Percentiles rank a stretch among this genome's conserved stretches.
phyloP scores from a whole-genome alignment of 1,140 invertebrate species.

The Drusus annulatus region DNA sequence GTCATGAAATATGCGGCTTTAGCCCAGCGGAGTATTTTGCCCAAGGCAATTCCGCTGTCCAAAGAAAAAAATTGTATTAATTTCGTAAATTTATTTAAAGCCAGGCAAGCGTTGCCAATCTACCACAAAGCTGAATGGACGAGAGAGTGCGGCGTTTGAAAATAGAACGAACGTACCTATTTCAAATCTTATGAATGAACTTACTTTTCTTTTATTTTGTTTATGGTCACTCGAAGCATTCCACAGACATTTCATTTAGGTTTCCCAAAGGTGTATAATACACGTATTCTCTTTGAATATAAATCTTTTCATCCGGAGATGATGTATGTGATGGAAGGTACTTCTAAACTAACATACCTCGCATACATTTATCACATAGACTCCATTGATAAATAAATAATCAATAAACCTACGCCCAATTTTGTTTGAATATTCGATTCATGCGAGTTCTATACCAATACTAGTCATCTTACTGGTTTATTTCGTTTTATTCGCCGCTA shows the following conservation, averaged over 20 bases:
- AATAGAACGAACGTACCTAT: slow-evolving; percentile 26
- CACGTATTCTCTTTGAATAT: slow-evolving; percentile 14
- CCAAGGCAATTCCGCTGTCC: slow-evolving; percentile 21
- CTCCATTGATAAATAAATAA: no score
- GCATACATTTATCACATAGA: no score
- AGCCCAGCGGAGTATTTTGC: neutral
- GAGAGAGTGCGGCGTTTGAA: slow-evolving; percentile 9
- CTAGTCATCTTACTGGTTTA: no score
- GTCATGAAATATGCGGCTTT: slow-evolving; percentile 16
- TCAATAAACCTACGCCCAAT: no score
- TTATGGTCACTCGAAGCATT: slow-evolving; percentile 17
- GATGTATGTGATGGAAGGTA: neutral
- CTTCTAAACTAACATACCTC: no score
- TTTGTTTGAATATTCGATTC: no score
- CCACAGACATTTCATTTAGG: slow-evolving; percentile 16
- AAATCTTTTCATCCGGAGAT: neutral
- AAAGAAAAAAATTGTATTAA: slow-evolving; percentile 23
- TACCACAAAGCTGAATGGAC: slow-evolving; percentile 27
- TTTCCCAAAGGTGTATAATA: neutral
- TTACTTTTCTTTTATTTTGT: slow-evolving; percentile 27
- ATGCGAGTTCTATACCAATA: no score
- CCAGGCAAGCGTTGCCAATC: slow-evolving; percentile 29
- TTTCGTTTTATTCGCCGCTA: no score
- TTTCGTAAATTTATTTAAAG: slow-evolving; percentile 27
- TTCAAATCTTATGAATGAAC: slow-evolving; percentile 33